phyloP scores from a whole-genome alignment of 2,797 vertebrate species.

The Natrix natrix region DNA sequence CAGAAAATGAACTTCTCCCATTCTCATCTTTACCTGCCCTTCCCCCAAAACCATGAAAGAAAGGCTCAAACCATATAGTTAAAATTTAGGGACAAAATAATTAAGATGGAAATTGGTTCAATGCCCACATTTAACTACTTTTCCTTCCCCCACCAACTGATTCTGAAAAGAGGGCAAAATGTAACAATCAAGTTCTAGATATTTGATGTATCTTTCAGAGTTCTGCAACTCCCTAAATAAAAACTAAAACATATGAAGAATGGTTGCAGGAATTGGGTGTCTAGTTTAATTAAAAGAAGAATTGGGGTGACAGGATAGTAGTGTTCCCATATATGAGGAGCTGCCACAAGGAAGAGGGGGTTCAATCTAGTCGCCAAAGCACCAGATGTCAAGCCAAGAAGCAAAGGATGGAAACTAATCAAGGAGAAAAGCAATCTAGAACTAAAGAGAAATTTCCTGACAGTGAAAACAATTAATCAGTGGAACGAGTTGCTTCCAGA shows the following conservation, averaged over 20 bases:
- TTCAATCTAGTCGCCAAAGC: not conserved
- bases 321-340: not conserved
- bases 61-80: not conserved
- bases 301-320: not conserved
- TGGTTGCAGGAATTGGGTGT: not conserved
- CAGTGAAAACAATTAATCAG: not conserved
- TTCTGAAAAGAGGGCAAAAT: not conserved
- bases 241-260: not conserved
- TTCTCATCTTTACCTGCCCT: not conserved
- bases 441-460: not conserved
- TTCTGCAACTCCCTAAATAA: not conserved
- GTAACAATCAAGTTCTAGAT: not conserved
- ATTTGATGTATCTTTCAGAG: not conserved
- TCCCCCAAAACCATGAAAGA: not conserved
- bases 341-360: not conserved
- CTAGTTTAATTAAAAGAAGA: not conserved
- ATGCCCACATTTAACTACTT: not conserved
- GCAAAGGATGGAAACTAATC: not conserved
- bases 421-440: not conserved
- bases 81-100: not conserved
- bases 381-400: not conserved
- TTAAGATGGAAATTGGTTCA: not conserved
- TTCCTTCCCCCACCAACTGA: not conserved
- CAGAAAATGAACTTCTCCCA: not conserved
- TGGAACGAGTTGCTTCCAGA: not conserved